phyloP scores from a whole-genome alignment of 1,140 invertebrate genomes.

The Callitettix versicolor region DNA sequence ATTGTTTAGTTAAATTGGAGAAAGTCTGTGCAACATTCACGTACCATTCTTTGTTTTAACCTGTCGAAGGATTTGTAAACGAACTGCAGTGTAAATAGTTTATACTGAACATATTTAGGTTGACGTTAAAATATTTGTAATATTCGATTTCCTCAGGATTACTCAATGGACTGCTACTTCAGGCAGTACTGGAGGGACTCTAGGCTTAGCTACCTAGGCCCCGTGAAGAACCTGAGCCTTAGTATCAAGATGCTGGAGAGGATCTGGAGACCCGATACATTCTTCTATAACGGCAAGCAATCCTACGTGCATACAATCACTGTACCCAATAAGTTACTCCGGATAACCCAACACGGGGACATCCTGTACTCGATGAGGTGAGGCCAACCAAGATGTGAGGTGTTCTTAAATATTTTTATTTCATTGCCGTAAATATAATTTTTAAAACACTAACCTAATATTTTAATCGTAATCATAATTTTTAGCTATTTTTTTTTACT shows the following conservation, averaged over 20 bases:
- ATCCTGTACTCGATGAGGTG: conserved; percentile 93
- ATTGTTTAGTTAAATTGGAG: too few species aligned
- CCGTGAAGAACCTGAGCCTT: conserved; percentile 68
- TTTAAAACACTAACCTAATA: too few species aligned
- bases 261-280: conserved; percentile 93
- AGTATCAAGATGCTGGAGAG: conserved; percentile 85
- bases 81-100: too few species aligned
- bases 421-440: too few species aligned
- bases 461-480: too few species aligned
- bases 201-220: conserved; percentile 68
- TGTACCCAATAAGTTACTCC: conserved; percentile 83
- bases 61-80: too few species aligned
- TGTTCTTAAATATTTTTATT: too few species aligned
- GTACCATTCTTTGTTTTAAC: too few species aligned
- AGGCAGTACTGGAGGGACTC: conserved; percentile 80
- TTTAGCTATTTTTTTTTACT: too few species aligned
- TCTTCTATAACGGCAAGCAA: conserved; percentile 85
- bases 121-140: too few species aligned
- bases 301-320: conserved; percentile 93
- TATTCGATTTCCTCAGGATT: conserved; percentile 65
- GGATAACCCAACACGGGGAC: conserved; percentile 79
- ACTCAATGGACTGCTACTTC: conserved; percentile 96
- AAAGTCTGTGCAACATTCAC: too few species aligned
- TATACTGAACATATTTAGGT: too few species aligned
- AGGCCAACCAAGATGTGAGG: conserved; percentile 6